Percentiles rank a stretch among this genome's conserved stretches.
These are phyloP conservation scores for Orthosia cruda DNA, from an alignment of 2,888 invertebrate genomes.

Conservation along the genomic window DNA sequence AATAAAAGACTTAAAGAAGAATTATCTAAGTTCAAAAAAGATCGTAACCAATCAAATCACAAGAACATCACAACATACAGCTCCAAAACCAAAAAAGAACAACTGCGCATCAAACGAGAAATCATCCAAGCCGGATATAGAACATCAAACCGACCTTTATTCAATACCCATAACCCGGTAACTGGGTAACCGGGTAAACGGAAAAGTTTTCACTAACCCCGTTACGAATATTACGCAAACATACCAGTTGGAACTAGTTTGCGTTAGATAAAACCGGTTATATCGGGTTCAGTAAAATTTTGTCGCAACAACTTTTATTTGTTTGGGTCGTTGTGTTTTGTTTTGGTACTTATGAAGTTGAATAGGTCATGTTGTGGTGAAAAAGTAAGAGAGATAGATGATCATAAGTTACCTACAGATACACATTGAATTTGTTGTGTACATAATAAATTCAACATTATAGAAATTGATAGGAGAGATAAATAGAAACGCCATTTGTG, in stretches of 20 bases:
- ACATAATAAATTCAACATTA: no score
- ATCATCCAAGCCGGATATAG: constrained; percentile 32
- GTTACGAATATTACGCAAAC: constrained; percentile 61
- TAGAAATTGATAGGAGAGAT: no score
- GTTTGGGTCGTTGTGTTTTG: constrained; percentile 26
- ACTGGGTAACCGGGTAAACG: constrained; percentile 49
- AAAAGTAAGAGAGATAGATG: no score
- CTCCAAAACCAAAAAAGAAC: not conserved
- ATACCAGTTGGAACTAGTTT: constrained; percentile 64
- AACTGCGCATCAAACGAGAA: constrained; percentile 9
- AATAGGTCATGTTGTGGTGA: not conserved
- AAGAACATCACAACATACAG: not conserved
- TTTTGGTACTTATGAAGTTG: not conserved
- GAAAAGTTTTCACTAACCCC: constrained; percentile 62
- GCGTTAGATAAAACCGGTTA: constrained; percentile 60
- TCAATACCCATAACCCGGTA: constrained; percentile 55
- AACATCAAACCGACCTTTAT: constrained; percentile 46
- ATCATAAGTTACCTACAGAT: no score
- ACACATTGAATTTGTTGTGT: no score
- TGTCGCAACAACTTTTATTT: constrained; percentile 50
- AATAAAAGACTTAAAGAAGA: no score
- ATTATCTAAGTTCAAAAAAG: not conserved
- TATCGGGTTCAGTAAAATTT: constrained; percentile 47
- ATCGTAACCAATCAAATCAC: not conserved
- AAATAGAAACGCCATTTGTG: no score